phyloP scores from a whole-genome alignment of 2,888 invertebrate species.

The Aproaerema taeniolella region DNA sequence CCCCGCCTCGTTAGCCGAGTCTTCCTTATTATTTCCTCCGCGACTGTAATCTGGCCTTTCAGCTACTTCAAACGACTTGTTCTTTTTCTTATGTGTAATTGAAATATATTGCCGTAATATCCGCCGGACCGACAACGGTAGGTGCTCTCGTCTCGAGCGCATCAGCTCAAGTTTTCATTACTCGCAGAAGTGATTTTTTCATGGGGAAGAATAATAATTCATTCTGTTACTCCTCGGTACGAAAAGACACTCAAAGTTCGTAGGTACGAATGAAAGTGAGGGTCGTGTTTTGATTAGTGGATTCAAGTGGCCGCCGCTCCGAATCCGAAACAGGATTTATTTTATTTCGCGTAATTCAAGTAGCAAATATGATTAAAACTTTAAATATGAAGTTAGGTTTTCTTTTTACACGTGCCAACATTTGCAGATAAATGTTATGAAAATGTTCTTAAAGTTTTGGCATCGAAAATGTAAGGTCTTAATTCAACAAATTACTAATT shows the following conservation, averaged over 20 bases:
- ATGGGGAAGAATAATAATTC: constrained; percentile 71
- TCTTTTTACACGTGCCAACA: too few species aligned
- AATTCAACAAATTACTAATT: too few species aligned
- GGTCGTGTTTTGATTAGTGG: constrained; percentile 23
- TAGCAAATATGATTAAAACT: too few species aligned
- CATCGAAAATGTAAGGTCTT: too few species aligned
- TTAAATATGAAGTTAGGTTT: too few species aligned
- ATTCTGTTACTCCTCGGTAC: constrained; percentile 56
- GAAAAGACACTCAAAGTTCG: constrained; percentile 51
- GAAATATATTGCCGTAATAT: constrained; percentile 78
- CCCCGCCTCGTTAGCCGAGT: constrained; percentile 62
- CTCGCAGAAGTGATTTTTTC: constrained; percentile 67
- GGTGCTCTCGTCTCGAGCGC: constrained; percentile 66
- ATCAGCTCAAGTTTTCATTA: constrained; percentile 74
- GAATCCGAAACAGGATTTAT: not conserved
- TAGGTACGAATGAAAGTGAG: constrained; percentile 35
- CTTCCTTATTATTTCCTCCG: constrained; percentile 69
- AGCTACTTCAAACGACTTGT: constrained; percentile 75
- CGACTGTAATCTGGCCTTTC: constrained; percentile 73
- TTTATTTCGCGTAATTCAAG: not conserved
- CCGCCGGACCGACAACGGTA: constrained; percentile 58
- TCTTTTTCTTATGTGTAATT: constrained; percentile 77
- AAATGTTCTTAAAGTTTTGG: too few species aligned
- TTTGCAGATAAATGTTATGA: too few species aligned
- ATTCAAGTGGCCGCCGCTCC: constrained; percentile 21